These are phyloP conservation scores for Rattus norvegicus DNA, from an alignment of 2,113 vertebrate genomes.

Conservation along the genomic window DNA sequence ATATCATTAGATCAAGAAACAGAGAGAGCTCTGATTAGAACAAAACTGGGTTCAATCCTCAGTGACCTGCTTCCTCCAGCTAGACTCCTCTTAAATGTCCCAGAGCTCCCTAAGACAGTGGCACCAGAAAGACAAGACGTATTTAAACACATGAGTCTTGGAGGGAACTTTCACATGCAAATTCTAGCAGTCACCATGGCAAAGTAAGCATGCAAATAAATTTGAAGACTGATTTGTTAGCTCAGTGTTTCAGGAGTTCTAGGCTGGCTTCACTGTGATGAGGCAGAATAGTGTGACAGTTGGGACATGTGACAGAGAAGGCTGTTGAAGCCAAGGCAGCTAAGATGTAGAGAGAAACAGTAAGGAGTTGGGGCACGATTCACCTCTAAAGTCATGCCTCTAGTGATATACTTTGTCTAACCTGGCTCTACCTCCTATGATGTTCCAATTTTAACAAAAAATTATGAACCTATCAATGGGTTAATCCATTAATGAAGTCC, in stretches of 20 bases:
- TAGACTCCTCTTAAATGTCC: neutral
- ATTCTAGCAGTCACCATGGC: neutral
- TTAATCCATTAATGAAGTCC: neutral
- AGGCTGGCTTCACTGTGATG: neutral
- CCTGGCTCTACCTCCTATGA: neutral
- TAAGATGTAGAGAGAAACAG: neutral
- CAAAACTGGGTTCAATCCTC: neutral
- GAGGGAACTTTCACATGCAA: neutral
- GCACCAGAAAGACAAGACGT: neutral
- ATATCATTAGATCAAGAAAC: neutral
- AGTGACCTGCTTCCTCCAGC: neutral
- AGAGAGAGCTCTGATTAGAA: neutral
- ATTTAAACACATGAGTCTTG: neutral
- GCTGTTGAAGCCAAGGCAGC: neutral
- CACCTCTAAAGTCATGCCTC: neutral
- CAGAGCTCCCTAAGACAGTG: neutral
- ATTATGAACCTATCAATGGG: neutral
- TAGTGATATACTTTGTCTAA: neutral
- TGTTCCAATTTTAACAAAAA: neutral
- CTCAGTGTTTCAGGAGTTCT: neutral
- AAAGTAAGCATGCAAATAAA: neutral
- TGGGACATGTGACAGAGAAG: neutral
- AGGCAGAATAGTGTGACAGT: neutral
- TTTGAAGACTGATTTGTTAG: neutral
- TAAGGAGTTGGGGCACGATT: neutral